Evolutionary conservation across 2,888 invertebrate genomes (phyloP), one percentile per base, ranked within the genome.

Genomic region (Tipula helvola): DNA sequence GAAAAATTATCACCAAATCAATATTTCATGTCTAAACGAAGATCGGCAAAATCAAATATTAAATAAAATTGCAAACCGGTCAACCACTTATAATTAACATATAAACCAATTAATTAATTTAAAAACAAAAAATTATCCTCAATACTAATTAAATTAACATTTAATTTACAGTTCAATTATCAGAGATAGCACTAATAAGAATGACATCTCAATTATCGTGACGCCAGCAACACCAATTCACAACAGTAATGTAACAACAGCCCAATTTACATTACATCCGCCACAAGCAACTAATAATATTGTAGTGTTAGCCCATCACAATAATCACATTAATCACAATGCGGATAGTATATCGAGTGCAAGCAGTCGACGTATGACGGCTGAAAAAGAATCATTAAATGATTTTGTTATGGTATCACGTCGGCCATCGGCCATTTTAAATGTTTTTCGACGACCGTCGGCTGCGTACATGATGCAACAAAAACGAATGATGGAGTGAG

Each of bases 341-440:
- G 10, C 28, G 71, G 71, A 71, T 8, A 71, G 28, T 71, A 52
- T 52, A 52, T 71, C 71, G 12, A 71, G 28, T 71, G 85, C 87
- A n/a, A 83, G 87, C 13, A 87, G 87, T 85, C 36, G 87, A 39
- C 36, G 87, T 13, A 87, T 87, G 87, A 87, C 87, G 16, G 84
- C 42, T 57, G 86, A 86, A 71, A 52, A 85, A 83, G 83, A 28
- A 36, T 41, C 47, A 5, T 12, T 83, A 18, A 47, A 42, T 7
- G 87, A 86, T 57, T 52, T 52, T 39, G 52, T 57, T 18, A 16
- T 86, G 28, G 5, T 57, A 83, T 87, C 87, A 12, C 39, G 94
- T 89, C 92, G 94, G 42, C 93, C 94, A 0, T 94, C 94, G n/a
- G 93, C 93, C 0, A 93, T 94, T 88, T 93, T 94, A 87, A 93